Evolutionary conservation across 2,888 invertebrate species (phyloP).

Genomic region (Oxystoma pomonae): DNA sequence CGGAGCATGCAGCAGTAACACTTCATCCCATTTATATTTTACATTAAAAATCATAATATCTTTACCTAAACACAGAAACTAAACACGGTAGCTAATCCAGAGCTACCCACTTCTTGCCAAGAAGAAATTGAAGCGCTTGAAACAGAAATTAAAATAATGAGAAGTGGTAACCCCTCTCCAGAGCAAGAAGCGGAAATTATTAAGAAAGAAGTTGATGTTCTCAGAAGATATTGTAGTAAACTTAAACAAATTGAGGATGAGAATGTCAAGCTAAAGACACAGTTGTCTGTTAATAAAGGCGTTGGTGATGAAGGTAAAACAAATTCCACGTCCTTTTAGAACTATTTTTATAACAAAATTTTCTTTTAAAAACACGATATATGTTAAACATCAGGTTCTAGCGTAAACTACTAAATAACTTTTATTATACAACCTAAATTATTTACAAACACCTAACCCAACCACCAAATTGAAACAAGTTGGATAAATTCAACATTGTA

Average conservation of each 20-base stretch:
- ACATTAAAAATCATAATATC: not conserved
- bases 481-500: too few relatives aligned
- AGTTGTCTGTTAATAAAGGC: slow-evolving; percentile 15
- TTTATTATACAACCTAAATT: too few relatives aligned
- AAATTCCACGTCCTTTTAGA: too few relatives aligned
- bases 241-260: slow-evolving; percentile 37
- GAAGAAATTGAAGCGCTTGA: slow-evolving; percentile 35
- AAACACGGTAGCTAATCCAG: slow-evolving; percentile 18
- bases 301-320: slow-evolving; percentile 1
- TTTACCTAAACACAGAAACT: not conserved
- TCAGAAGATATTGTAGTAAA: slow-evolving; percentile 40
- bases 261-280: slow-evolving; percentile 36
- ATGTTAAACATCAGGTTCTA: too few relatives aligned
- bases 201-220: slow-evolving; percentile 35
- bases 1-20: slow-evolving; percentile 24
- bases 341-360: too few relatives aligned
- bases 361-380: too few relatives aligned
- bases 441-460: too few relatives aligned
- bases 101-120: slow-evolving; percentile 24
- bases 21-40: slow-evolving; percentile 10
- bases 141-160: slow-evolving; percentile 35
- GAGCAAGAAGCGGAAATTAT: slow-evolving; percentile 39
- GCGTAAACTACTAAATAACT: too few relatives aligned
- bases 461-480: too few relatives aligned
- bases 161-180: slow-evolving; percentile 32